Percentiles rank a stretch among this genome's conserved stretches.
Evolutionary conservation across 2,888 invertebrate species (phyloP).

Genomic region (Lacanobia oleracea): DNA sequence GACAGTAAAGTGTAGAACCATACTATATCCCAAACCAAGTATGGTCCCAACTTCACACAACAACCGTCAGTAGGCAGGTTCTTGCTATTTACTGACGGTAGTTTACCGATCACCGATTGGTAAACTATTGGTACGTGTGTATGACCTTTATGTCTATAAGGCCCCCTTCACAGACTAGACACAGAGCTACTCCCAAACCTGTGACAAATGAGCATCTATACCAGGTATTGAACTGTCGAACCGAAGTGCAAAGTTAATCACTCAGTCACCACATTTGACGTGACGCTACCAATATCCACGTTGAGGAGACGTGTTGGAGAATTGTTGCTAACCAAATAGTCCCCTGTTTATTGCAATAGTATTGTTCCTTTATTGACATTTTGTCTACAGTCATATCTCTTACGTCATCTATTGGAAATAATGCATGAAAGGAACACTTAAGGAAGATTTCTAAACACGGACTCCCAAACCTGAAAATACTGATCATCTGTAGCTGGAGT

Average conservation of each 20-base stretch:
- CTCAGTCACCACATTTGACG: no score
- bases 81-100: no score
- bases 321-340: neutral
- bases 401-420: no score
- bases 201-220: neutral
- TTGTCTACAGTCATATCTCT: no score
- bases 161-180: neutral
- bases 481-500: neutral
- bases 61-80: no score
- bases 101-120: no score
- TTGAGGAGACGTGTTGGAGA: neutral
- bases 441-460: neutral
- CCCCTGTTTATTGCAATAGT: neutral
- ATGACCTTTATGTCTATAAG: no score
- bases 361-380: neutral
- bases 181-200: neutral
- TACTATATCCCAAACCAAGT: no score
- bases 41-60: no score
- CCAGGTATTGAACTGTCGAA: neutral
- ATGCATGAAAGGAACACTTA: no score
- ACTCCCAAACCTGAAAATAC: neutral
- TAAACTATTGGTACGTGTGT: no score
- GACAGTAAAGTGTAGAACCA: no score
- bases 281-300: neutral
- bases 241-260: slow-evolving; percentile 1